Evolutionary conservation across 2,113 vertebrate species (phyloP).

Genomic region (Orthochromis malagaraziensis): DNA sequence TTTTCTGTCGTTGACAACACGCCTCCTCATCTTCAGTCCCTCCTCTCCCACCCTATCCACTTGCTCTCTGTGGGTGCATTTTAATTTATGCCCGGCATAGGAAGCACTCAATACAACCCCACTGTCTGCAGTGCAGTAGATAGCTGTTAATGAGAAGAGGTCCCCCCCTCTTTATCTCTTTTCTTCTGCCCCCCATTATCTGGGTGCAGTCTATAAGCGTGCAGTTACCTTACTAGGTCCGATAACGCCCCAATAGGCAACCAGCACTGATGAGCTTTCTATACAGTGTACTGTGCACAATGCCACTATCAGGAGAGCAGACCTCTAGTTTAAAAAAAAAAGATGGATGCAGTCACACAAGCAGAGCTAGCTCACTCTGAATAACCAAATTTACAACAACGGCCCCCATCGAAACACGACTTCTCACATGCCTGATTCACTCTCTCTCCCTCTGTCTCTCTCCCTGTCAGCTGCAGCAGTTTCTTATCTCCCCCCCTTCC

Average conservation of each 20-base stretch:
- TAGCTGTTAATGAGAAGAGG: conserved; percentile 99
- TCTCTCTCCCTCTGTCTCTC: conserved; percentile 11
- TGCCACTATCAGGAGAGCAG: conserved; percentile 88
- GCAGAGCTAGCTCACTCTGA: conserved; percentile 70
- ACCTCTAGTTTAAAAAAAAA: conserved; percentile 54
- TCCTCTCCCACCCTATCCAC: conserved; percentile 3
- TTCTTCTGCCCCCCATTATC: conserved; percentile 93
- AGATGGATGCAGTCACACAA: conserved; percentile 48
- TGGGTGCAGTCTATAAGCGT: conserved; percentile 94
- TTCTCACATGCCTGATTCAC: conserved; percentile 51
- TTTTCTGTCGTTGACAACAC: conserved; percentile 23
- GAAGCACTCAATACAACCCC: conserved; percentile 83
- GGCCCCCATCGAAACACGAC: conserved; percentile 63
- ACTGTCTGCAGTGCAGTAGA: conserved; percentile 93
- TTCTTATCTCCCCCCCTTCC: conserved; percentile 90
- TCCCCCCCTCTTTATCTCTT: conserved; percentile 90
- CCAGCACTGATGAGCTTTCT: conserved; percentile 97
- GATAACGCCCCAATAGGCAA: conserved; percentile 94
- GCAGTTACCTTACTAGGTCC: conserved; percentile 87
- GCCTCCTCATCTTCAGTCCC: neutral
- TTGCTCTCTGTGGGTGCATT: conserved; percentile 58
- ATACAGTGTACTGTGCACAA: conserved; percentile 87
- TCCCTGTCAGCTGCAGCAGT: conserved; percentile 75
- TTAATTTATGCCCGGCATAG: conserved; percentile 87
- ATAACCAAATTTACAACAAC: conserved; percentile 88